Conservation (phyloP, 64 coral and sea anemone genomes). For the Stylophora pistillata region DNA sequence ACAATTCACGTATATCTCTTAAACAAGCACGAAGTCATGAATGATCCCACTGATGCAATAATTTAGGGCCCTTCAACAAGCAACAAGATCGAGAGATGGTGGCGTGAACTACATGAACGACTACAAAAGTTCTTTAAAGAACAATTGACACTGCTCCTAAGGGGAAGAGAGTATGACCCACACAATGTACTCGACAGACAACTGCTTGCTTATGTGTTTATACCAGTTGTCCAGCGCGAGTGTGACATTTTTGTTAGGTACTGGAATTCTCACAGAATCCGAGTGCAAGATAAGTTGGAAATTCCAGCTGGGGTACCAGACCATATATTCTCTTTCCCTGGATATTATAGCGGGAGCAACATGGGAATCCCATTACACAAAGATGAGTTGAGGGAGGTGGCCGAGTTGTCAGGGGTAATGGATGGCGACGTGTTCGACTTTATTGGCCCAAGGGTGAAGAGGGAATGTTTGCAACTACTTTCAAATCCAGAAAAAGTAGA, state of each 20-base stretch:
- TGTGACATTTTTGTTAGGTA: neutral
- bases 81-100: slow-evolving; percentile 24
- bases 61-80: slow-evolving; percentile 23
- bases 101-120: slow-evolving; percentile 1
- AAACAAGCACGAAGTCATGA: slow-evolving; percentile 7
- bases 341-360: neutral
- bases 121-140: slow-evolving; percentile 14
- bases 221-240: neutral
- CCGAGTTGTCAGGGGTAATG: neutral
- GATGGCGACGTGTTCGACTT: no score
- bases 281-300: neutral
- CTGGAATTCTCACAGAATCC: no score
- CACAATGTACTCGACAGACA: neutral
- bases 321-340: neutral
- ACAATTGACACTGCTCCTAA: neutral
- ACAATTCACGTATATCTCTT: slow-evolving; percentile 9
- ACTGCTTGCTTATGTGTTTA: neutral
- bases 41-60: neutral
- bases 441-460: neutral
- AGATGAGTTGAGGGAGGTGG: neutral
- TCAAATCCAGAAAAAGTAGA: neutral
- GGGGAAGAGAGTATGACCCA: neutral
- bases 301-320: neutral
- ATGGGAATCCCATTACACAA: neutral
- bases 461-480: neutral